A percentile compares a stretch with the other conserved stretches of the same genome.
Conservation (phyloP, 2,888 invertebrate genomes). For the Listrodromus nycthemerus region DNA sequence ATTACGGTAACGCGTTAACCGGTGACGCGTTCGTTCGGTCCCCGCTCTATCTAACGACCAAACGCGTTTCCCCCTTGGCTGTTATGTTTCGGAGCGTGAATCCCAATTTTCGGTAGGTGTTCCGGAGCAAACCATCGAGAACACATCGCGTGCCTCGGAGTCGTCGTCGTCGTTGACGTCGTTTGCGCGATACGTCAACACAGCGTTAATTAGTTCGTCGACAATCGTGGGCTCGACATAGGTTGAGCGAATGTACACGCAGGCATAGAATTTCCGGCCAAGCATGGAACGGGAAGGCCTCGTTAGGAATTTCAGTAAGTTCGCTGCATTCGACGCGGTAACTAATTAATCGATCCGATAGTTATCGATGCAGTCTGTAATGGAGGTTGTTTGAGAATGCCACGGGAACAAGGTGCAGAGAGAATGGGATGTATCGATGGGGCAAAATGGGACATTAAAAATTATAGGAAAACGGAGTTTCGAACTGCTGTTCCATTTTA, state of each 20-base stretch:
- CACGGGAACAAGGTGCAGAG: too few species aligned
- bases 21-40: neutral
- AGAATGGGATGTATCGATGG: too few species aligned
- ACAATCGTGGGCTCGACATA: slow-evolving; percentile 21
- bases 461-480: too few species aligned
- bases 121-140: neutral
- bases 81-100: slow-evolving; percentile 36
- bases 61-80: neutral
- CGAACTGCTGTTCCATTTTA: too few species aligned
- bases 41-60: neutral
- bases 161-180: slow-evolving; percentile 48
- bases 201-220: slow-evolving; percentile 67
- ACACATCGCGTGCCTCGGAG: slow-evolving; percentile 14
- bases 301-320: slow-evolving; percentile 60
- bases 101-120: slow-evolving; percentile 32
- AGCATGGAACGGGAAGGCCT: slow-evolving; percentile 42
- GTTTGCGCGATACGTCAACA: slow-evolving; percentile 61
- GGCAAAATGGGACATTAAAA: too few species aligned
- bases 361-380: slow-evolving; percentile 25
- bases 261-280: slow-evolving; percentile 42
- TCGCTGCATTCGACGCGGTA: slow-evolving; percentile 14
- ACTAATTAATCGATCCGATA: slow-evolving; percentile 42
- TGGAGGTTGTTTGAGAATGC: neutral
- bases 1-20: slow-evolving; percentile 35
- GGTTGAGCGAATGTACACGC: slow-evolving; percentile 40